Evolutionary conservation across 1,140 invertebrate genomes (phyloP).

Genomic region (Homalodisca vitripennis): DNA sequence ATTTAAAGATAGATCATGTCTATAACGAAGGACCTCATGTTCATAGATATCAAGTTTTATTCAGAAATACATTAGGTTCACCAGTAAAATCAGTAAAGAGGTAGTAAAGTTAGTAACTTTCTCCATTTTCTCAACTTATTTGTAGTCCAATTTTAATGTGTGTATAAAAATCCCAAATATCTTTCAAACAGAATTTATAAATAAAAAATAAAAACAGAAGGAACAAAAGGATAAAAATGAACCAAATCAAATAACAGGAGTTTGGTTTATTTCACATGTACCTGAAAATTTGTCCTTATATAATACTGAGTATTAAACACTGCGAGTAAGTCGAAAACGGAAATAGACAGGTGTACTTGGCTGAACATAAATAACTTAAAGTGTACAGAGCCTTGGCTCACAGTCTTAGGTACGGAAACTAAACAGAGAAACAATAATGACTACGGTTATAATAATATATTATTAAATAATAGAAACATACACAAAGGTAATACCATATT

Average conservation of each 20-base stretch:
- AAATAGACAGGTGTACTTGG: background rate
- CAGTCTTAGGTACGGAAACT: background rate
- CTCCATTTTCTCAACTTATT: too few relatives aligned
- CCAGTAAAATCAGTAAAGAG: too few relatives aligned
- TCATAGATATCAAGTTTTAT: too few relatives aligned
- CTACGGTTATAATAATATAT: constrained; percentile 4
- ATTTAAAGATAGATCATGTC: too few relatives aligned
- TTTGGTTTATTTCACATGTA: constrained; percentile 26
- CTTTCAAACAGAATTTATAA: too few relatives aligned
- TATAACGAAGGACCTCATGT: too few relatives aligned
- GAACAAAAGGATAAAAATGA: background rate
- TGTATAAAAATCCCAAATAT: too few relatives aligned
- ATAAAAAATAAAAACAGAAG: too few relatives aligned
- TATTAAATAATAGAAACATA: constrained; percentile 27
- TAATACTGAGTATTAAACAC: constrained; percentile 21
- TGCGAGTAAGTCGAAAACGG: constrained; percentile 12
- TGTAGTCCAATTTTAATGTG: too few relatives aligned
- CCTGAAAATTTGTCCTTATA: constrained; percentile 21
- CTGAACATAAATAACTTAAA: background rate
- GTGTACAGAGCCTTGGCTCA: background rate
- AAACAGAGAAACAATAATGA: background rate
- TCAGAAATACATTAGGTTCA: too few relatives aligned
- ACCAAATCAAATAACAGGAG: background rate
- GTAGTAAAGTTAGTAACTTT: too few relatives aligned
- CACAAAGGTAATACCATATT: constrained; percentile 25